A percentile compares a stretch with the other conserved stretches of the same genome.
Conservation (phyloP, 1,140 invertebrate species). For the Acromyrmex charruanus region DNA sequence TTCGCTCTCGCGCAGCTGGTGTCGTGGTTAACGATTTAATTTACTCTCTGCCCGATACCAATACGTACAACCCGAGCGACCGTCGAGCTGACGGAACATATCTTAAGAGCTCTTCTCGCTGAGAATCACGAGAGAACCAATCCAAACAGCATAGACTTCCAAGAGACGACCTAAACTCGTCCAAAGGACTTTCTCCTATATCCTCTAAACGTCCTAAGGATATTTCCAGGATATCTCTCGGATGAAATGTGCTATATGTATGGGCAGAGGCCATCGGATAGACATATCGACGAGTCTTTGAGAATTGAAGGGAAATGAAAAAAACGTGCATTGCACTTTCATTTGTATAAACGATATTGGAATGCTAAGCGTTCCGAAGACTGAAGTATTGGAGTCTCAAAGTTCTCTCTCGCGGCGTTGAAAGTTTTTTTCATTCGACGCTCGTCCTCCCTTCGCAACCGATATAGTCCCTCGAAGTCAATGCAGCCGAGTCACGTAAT, state of each 20-base stretch:
- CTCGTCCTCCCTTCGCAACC: neutral
- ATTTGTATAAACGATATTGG: neutral
- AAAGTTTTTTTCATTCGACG: neutral
- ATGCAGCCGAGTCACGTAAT: slow-evolving; percentile 58
- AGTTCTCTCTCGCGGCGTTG: neutral
- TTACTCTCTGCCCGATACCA: neutral
- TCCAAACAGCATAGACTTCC: no score
- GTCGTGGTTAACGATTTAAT: slow-evolving; percentile 45
- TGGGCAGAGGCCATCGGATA: neutral
- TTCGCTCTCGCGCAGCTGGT: neutral
- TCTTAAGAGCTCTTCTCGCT: neutral
- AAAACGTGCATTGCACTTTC: neutral
- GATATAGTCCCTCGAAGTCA: slow-evolving; percentile 30
- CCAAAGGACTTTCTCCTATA: no score
- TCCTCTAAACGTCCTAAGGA: no score
- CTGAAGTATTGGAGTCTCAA: neutral
- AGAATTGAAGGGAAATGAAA: neutral
- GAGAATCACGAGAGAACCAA: neutral
- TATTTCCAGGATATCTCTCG: no score
- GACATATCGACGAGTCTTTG: neutral
- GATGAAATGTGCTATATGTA: no score
- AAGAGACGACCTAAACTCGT: no score
- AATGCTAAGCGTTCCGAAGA: neutral
- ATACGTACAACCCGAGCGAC: no score
- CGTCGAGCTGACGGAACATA: neutral